These are phyloP conservation scores for Chunga burmeisteri DNA, from an alignment of 2,113 vertebrate species.

Conservation along the genomic window DNA sequence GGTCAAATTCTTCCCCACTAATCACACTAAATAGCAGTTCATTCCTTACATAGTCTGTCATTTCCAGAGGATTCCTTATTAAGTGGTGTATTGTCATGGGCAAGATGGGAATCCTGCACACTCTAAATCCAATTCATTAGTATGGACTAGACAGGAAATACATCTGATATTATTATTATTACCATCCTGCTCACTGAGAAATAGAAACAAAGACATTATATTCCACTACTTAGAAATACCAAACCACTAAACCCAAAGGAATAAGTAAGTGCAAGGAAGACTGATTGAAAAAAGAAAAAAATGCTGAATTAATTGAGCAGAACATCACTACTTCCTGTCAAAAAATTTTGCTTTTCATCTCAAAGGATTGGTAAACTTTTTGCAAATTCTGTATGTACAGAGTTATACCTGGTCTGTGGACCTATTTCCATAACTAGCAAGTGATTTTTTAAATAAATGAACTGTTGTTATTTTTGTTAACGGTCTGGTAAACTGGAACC, in stretches of 20 bases:
- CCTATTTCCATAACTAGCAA: background rate
- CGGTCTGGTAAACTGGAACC: background rate
- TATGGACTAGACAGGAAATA: background rate
- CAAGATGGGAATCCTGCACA: background rate
- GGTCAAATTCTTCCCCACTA: background rate
- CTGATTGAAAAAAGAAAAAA: background rate
- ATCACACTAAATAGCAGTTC: background rate
- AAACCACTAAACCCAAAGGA: background rate
- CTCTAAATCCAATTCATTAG: background rate
- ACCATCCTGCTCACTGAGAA: background rate
- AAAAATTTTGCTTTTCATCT: background rate
- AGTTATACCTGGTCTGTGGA: background rate
- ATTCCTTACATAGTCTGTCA: background rate
- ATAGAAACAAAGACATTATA: background rate
- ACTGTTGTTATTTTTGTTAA: background rate
- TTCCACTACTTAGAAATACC: background rate
- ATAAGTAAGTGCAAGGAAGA: background rate
- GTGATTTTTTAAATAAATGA: background rate
- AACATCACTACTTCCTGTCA: background rate
- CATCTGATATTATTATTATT: background rate
- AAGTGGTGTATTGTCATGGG: background rate
- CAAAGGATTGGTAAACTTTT: background rate
- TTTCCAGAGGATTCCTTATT: background rate
- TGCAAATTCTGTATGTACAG: background rate
- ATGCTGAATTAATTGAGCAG: background rate